Base-by-base conservation (phyloP, 1,140 invertebrate species). In the Drosophila miranda region DNA sequence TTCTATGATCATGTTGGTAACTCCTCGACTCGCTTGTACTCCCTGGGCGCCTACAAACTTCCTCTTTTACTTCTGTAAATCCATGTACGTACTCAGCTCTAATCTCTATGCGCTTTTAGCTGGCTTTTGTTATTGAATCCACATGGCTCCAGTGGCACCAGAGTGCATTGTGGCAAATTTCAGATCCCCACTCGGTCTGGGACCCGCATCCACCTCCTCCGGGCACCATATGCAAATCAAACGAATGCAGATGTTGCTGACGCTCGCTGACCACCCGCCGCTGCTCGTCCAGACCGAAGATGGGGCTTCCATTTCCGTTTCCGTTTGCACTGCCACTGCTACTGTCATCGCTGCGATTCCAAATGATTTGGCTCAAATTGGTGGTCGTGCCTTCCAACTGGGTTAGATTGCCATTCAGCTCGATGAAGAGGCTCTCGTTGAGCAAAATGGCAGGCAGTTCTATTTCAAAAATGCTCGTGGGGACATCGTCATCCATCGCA, bases 371-470 rank as follows among this genome's bases (percentile, higher is more conserved):
- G 53, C 59, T 66, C 28, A 72, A 53, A 64, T 74, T 74, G 45
- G 6, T 11, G 30, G 44, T n/a, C 13, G 60, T 34, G 58, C 53
- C 73, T 45, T 87, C 71, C 46, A 86, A 56, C 67, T 72, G 69
- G 19, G 64, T 75, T 43, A 87, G 74, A 51, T 75, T 84, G 63
- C 79, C 78, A 62, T 87, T 89, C 43, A 87, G 79, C 49, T 88
- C 83, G 51, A 87, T 83, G 68, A 83, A 88, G 49, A 87, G 76
- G 61, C 83, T 88, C 60, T 87, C 82, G 67, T 87, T 87, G 75
- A 87, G 73, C 49, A 87, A 53, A 62, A 88, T 82, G 57, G 78
- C 82, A 61, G 78, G 82, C 78, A 87, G 78, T 67, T 87, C 82
- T 72, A 86, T 86, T 78, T 86, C 81, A 64, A 86, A 78, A 67